These are phyloP conservation scores for Torymus tubicola DNA, from an alignment of 2,888 invertebrate species.

Conservation along the genomic window DNA sequence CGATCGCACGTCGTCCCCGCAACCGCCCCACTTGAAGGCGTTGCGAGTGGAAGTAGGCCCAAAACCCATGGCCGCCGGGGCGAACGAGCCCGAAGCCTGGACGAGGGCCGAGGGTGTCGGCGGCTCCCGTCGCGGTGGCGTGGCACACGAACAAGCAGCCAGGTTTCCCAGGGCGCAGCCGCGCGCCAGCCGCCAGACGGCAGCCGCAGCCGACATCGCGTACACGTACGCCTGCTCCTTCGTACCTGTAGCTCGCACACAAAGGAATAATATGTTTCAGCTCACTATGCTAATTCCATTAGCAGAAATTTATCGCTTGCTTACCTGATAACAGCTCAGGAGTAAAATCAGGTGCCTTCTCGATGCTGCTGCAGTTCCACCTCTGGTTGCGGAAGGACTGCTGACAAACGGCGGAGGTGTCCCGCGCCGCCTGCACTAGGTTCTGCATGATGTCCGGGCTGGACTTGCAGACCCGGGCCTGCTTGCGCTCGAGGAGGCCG, in stretches of 20 bases:
- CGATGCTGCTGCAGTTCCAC: conserved; percentile 90
- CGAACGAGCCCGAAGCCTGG: conserved; percentile 82
- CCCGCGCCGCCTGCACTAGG: conserved; percentile 84
- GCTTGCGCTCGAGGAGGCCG: conserved; percentile 80
- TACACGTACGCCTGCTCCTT: conserved; percentile 92
- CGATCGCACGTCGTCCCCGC: conserved; percentile 88
- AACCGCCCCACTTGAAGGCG: conserved; percentile 91
- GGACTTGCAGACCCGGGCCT: conserved; percentile 82
- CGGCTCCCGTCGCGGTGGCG: conserved; percentile 82
- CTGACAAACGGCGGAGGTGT: conserved; percentile 84
- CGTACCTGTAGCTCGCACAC: conserved; percentile 80
- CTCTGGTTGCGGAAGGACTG: conserved; percentile 84
- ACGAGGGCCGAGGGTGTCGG: conserved; percentile 64
- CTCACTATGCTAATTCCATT: no score
- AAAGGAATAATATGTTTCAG: no score
- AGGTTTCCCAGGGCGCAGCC: conserved; percentile 87
- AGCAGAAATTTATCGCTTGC: no score
- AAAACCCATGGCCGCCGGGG: conserved; percentile 77
- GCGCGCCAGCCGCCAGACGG: conserved; percentile 86
- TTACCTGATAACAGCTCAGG: conserved; percentile 87
- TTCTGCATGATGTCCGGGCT: conserved; percentile 85
- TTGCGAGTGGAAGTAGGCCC: conserved; percentile 76
- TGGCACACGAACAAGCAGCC: conserved; percentile 88
- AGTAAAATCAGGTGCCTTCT: conserved; percentile 84
- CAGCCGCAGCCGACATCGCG: conserved; percentile 88